Base-by-base conservation (phyloP, 2,797 vertebrate species). In the Tenualosa thibaudeaui region DNA sequence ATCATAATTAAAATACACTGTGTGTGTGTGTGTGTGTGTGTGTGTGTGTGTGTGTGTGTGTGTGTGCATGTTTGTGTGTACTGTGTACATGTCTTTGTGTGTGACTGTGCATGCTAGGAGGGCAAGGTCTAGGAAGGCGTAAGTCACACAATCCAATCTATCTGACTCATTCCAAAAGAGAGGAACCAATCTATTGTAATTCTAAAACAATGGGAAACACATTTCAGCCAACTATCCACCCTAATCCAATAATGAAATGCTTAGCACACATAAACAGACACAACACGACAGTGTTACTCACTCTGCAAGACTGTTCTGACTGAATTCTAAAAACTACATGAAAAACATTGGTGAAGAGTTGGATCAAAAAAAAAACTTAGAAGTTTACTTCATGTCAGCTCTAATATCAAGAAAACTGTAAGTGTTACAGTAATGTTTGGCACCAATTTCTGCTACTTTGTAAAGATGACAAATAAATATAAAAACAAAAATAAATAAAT, bases 401-500 rank as follows among this genome's bases (percentile, higher is more conserved):
- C 15, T 43, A 40, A 43, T 75, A 46, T 78, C 46, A 22, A 19
- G 43, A 46, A 19, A 17, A 37, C 65, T 15, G 1, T 31, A 15
- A 78, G 13, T 60, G n/a, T 78, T 46, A 78, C 71, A 43, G 71
- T 78, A 1, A 78, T 78, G 19, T 43, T 78, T 78, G 71, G 37
- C 71, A 78, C 71, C 17, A n/a, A 5, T 43, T 78, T 78, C 7
- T 8, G 71, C 46, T 78, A 78, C 40, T 43, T 46, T 43, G 43
- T 22, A 78, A 71, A 78, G 17, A 78, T 46, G 71, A 81, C 88
- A 94, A 96, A 96, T 96, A 96, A 97, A 98, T 97, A 96, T 94
- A 94, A 93, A 94, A 92, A 94, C 93, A 93, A 92, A 90, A 89
- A 95, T 94, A 98, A 98, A 78, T 98, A 98, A 98, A 94, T 94